A percentile compares a stretch with the other conserved stretches of the same genome.
Conservation (phyloP, 2,888 invertebrate genomes). For the Graphium colonna region DNA sequence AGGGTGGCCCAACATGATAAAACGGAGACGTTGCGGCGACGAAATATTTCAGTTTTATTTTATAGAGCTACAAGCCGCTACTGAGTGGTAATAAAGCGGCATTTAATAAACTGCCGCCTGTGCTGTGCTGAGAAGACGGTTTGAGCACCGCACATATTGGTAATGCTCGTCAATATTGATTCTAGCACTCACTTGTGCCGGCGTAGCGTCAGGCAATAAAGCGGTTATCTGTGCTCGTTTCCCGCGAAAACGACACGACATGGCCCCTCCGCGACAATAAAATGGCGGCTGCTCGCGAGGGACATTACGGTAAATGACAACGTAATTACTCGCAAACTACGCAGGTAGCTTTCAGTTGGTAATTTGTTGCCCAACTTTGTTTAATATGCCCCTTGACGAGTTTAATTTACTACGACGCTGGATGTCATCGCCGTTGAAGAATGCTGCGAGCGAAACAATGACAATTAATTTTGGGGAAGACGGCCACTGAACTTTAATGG, state of each 20-base stretch:
- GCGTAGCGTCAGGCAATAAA: slow-evolving; percentile 68
- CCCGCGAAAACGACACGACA: slow-evolving; percentile 57
- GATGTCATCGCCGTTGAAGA: slow-evolving; percentile 28
- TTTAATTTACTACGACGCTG: slow-evolving; percentile 67
- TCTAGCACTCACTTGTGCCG: slow-evolving; percentile 41
- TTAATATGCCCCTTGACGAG: slow-evolving; percentile 72
- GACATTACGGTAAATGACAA: slow-evolving; percentile 49
- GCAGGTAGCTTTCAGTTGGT: slow-evolving; percentile 67
- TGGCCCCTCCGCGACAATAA: slow-evolving; percentile 52
- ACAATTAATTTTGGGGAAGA: slow-evolving; percentile 2
- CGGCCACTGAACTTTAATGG: background rate
- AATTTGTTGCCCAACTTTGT: slow-evolving; percentile 72
- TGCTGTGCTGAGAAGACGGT: slow-evolving; percentile 35
- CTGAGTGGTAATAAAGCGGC: slow-evolving; percentile 4
- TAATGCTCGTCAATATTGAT: slow-evolving; percentile 47
- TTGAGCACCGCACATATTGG: slow-evolving; percentile 28
- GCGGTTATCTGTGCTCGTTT: slow-evolving; percentile 66
- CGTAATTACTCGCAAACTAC: slow-evolving; percentile 63
- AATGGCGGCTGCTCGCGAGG: slow-evolving; percentile 45
- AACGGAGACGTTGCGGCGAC: slow-evolving; percentile 42
- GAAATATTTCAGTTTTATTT: slow-evolving; percentile 59
- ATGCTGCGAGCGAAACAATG: slow-evolving; percentile 1
- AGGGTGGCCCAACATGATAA: slow-evolving; percentile 58
- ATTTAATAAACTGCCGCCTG: slow-evolving; percentile 11
- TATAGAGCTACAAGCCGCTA: slow-evolving; percentile 50